These are phyloP conservation scores for Taphrorychus bicolor DNA, from an alignment of 2,888 invertebrate species.

Conservation along the genomic window DNA sequence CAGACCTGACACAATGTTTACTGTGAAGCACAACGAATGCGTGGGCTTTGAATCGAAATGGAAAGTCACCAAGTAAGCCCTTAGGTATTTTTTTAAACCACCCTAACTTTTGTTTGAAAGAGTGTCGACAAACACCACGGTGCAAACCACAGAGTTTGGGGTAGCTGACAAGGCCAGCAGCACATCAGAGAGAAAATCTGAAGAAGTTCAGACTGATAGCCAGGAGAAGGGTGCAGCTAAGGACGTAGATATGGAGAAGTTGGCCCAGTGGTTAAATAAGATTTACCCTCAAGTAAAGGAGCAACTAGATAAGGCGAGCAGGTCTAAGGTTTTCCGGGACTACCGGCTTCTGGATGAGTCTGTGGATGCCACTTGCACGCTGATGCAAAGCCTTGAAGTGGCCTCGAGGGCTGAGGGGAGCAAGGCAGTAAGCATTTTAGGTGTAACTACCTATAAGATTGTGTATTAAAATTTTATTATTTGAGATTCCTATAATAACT, in stretches of 20 bases:
- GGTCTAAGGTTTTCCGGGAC: constrained; percentile 53
- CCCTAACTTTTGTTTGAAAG: constrained; percentile 39
- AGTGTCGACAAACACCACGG: constrained; percentile 47
- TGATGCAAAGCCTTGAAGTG: constrained; percentile 51
- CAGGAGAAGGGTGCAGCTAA: constrained; percentile 25
- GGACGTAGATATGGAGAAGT: constrained; percentile 58
- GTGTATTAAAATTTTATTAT: constrained; percentile 5
- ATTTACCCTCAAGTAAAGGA: constrained; percentile 61
- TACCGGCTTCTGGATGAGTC: constrained; percentile 46
- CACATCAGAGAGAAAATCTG: constrained; percentile 51
- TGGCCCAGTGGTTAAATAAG: constrained; percentile 61
- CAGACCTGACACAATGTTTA: constrained; percentile 54
- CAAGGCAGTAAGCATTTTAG: constrained; percentile 26
- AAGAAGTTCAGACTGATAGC: constrained; percentile 59
- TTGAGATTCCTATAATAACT: constrained; percentile 42
- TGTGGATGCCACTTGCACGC: constrained; percentile 48
- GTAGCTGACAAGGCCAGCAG: constrained; percentile 50
- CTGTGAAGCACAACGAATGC: constrained; percentile 59
- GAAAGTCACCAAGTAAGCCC: constrained; percentile 56
- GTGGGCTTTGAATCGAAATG: constrained; percentile 62
- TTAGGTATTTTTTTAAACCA: neutral
- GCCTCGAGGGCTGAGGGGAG: constrained; percentile 29
- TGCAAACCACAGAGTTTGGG: constrained; percentile 53
- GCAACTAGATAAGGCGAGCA: constrained; percentile 58
- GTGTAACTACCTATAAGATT: neutral